Base-by-base conservation (phyloP, 2,888 invertebrate genomes). In the Nemoura dubitans region DNA sequence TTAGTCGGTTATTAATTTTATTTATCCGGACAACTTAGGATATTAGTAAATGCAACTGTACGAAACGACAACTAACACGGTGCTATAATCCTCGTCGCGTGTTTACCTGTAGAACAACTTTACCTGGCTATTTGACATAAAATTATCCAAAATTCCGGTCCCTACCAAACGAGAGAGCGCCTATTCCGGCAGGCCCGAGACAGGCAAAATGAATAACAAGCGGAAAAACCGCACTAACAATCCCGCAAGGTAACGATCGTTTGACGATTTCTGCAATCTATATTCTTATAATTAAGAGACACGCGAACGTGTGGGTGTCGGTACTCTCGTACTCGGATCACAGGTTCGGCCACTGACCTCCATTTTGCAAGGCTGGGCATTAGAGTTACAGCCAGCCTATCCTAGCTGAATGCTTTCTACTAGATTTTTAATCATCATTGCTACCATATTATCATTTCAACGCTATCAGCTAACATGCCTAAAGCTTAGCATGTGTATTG, bases 161-260 rank as follows among this genome's bases (percentile, higher is more conserved):
- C 95, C 95, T 93, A 95, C 95, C 94, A 95, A 94, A 93, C 94
- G 94, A 94, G 95, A 95, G 94, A 94, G 94, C 94, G 95, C 95
- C 95, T 95, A 94, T 93, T 93, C 94, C 93, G 94, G 94, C 91
- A 92, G 91, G 90, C 92, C 91, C 91, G 91, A 91, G 91, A 92
- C 92, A 91, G 92, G 90, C 92, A 94, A 94, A 92, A 95, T 95
- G 95, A 96, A 96, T 92, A 96, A 94, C 92, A 96, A 96, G 93
- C 95, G 96, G 93, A 97, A 96, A 94, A 96, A 94, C 93, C 95
- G 96, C 92, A 94, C 96, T 91, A 95, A 95, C 85, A 81, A 59
- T 91, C 93, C 95, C 90, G 94, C 95, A 91, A 95, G 96, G 95
- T 95, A 93, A 92, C 92, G 90, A 88, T 6, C 0, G 30, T 21